Evolutionary conservation across 1,140 invertebrate species (phyloP).

Genomic region (Scaptomyza graminum): DNA sequence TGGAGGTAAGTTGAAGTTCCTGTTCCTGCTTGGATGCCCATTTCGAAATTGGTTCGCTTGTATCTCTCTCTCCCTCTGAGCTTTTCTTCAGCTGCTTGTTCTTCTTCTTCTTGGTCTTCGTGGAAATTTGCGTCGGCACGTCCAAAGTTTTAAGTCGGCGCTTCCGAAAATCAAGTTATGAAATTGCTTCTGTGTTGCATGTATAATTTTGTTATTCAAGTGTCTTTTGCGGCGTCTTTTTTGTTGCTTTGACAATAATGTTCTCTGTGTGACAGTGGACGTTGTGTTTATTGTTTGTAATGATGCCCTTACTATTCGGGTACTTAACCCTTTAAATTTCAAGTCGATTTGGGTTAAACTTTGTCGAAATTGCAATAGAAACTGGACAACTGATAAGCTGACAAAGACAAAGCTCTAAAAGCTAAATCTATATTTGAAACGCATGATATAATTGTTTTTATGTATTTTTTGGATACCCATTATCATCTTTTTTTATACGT

Average conservation of each 20-base stretch:
- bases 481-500: too few relatives aligned
- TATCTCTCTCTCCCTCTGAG: background rate
- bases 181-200: slow-evolving; percentile 43
- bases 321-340: too few relatives aligned
- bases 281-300: slow-evolving; percentile 18
- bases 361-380: background rate
- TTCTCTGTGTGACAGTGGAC: slow-evolving; percentile 13
- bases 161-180: slow-evolving; percentile 48
- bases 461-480: too few relatives aligned
- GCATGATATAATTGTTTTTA: too few relatives aligned
- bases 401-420: too few relatives aligned
- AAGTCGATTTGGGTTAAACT: too few relatives aligned
- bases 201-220: slow-evolving; percentile 1
- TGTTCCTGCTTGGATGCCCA: background rate
- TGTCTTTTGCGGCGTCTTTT: slow-evolving; percentile 1
- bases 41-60: too few relatives aligned
- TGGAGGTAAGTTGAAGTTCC: slow-evolving; percentile 63
- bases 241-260: slow-evolving; percentile 6
- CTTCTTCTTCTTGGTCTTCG: background rate
- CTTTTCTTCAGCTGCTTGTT: background rate
- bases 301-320: background rate
- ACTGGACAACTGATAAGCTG: too few relatives aligned
- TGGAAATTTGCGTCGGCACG: slow-evolving; percentile 40
- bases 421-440: too few relatives aligned
- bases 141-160: slow-evolving; percentile 21